Conservation (phyloP, 1,140 invertebrate genomes). For the Centruroides vittatus region DNA sequence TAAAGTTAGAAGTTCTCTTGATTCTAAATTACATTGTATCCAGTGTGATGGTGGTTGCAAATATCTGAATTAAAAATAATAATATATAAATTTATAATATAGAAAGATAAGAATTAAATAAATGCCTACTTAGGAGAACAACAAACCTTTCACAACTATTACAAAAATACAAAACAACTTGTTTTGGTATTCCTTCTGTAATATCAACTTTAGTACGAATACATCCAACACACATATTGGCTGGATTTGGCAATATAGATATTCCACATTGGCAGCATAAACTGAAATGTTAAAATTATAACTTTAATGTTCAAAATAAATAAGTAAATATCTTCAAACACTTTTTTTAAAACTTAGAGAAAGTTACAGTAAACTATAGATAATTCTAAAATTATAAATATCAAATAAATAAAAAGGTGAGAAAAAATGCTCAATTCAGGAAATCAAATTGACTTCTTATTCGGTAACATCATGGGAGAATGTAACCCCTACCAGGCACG, state of each 20-base stretch:
- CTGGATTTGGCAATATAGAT: conserved; percentile 76
- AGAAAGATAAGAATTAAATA: no score
- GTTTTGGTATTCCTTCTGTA: conserved; percentile 91
- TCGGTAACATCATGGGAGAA: no score
- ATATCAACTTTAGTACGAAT: conserved; percentile 82
- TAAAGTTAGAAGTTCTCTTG: conserved; percentile 74
- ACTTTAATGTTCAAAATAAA: no score
- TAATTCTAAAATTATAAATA: no score
- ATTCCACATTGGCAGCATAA: conserved; percentile 44
- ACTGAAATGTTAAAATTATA: conserved; percentile 7
- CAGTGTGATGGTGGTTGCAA: conserved; percentile 85
- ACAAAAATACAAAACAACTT: conserved; percentile 67
- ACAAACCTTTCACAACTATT: conserved; percentile 69
- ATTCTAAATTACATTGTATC: conserved; percentile 78
- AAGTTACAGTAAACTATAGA: no score
- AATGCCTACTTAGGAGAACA: background rate
- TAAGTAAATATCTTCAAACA: no score
- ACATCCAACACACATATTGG: conserved; percentile 95
- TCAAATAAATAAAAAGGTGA: no score
- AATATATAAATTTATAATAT: no score
- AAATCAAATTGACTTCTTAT: no score
- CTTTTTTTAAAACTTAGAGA: no score
- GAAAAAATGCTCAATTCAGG: no score
- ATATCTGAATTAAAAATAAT: conserved; percentile 45
- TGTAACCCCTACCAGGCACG: no score